Conservation (phyloP, 2,888 invertebrate genomes). For the Notodonta dromedarius region DNA sequence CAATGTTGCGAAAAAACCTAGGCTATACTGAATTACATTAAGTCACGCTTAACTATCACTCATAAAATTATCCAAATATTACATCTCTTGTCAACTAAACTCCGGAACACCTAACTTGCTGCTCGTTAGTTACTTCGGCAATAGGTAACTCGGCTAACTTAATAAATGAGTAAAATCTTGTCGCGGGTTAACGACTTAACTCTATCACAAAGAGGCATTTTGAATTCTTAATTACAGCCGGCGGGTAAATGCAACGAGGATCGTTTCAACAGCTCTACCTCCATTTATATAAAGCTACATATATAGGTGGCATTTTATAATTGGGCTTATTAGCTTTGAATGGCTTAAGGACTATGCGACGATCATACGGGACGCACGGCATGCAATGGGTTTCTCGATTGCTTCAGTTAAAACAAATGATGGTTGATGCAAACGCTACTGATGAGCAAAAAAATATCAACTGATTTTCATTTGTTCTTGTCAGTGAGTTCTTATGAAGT, state of each 20-base stretch:
- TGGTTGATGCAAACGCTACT: too few species aligned
- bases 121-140: conserved; percentile 45
- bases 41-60: not conserved
- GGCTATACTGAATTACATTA: not conserved
- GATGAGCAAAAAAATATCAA: too few species aligned
- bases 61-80: not conserved
- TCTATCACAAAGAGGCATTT: conserved; percentile 70
- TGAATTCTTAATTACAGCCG: conserved; percentile 78
- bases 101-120: conserved; percentile 29
- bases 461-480: too few species aligned
- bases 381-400: too few species aligned
- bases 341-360: not conserved
- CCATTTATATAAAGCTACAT: not conserved
- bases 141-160: conserved; percentile 50
- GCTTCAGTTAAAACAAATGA: too few species aligned
- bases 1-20: not conserved
- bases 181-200: conserved; percentile 61
- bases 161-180: conserved; percentile 60
- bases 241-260: conserved; percentile 67
- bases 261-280: conserved; percentile 50
- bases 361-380: too few species aligned
- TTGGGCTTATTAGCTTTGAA: not conserved
- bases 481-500: too few species aligned
- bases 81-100: not conserved
- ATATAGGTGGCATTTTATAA: not conserved